Percentiles rank a stretch among this genome's conserved stretches.
phyloP scores from a whole-genome alignment of 2,797 vertebrate species.

The Percopsis omiscomaycus region DNA sequence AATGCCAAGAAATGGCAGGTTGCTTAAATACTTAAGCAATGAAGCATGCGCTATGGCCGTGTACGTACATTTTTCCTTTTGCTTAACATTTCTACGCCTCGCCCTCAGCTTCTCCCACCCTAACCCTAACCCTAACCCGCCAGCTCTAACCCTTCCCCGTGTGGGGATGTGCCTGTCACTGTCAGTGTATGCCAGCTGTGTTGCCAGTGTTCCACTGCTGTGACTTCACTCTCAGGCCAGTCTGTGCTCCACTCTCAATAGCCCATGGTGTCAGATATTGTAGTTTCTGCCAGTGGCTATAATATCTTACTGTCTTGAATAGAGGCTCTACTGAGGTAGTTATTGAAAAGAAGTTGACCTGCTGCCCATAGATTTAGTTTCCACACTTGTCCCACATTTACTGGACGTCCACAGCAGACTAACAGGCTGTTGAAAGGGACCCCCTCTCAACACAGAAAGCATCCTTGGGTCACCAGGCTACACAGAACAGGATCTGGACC shows the following conservation, averaged over 20 bases:
- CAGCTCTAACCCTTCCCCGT: not conserved
- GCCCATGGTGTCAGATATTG: constrained; percentile 59
- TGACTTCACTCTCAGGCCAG: constrained; percentile 43
- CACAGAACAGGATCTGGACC: constrained; percentile 11
- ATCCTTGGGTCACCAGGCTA: constrained; percentile 27
- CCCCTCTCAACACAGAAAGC: constrained; percentile 5
- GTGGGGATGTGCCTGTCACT: constrained; percentile 63
- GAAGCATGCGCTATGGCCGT: no score
- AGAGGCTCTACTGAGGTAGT: constrained; percentile 51
- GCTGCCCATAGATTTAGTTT: constrained; percentile 35
- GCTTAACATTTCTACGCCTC: no score
- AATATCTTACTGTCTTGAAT: constrained; percentile 28
- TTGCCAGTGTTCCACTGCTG: constrained; percentile 26
- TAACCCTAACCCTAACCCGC: not conserved
- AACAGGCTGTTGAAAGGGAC: no score
- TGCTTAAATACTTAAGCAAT: no score
- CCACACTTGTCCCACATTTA: not conserved
- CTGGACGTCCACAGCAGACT: no score
- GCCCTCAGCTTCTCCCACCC: not conserved
- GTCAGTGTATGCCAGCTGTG: constrained; percentile 26
- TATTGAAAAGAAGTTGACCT: constrained; percentile 47
- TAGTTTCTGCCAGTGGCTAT: constrained; percentile 32
- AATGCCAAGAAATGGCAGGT: no score
- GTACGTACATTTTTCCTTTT: no score
- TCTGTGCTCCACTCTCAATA: constrained; percentile 41